Evolutionary conservation across 2,797 vertebrate species (phyloP), one percentile per base, ranked within the genome.

Genomic region (Zalophus californianus): DNA sequence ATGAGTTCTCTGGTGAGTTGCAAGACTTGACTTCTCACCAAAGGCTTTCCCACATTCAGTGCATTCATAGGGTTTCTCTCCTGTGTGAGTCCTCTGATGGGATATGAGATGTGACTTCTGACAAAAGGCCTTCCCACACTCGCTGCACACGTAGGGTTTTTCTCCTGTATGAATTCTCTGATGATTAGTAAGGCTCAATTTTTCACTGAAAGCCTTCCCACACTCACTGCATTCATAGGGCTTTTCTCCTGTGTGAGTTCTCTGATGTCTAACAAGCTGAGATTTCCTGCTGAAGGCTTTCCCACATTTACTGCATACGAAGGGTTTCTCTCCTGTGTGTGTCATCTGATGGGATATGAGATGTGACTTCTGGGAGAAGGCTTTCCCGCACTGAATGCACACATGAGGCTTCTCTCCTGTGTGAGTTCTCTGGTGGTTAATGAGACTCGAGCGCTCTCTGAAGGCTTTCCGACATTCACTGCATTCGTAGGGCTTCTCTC

Each of bases 21-120:
- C 96, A 56, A 97, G 97, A 68, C 97, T 97, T 54, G 97, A 97
- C 38, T 97, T 97, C 84, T 97, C 96, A 32, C 96, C 96, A 93
- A 97, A 97, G 73, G 97, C 97, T 44, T 97, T 97, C 29, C 97
- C 96, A 93, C 97, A 97, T 58, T 96, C 97, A 2, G 38, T 60
- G 48, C 97, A 97, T 58, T 95, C 96, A 27, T 97, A 97, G 18
- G 97, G 97, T 56, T 96, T 97, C 87, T 97, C 97, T 50, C 97
- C 97, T 11, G 96, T 97, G 3, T 97, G 97, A 35, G 97, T 97
- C 84, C 97, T 96, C 79, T 96, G 96, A 73, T 97, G 97, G 1
- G 96, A 97, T 91, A 97, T 97, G 48, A 97, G 97, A 68, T 97
- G 97, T 6, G 97, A 97, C 68, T 97, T 97, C 92, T 97, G 97